A percentile compares a stretch with the other conserved stretches of the same genome.
These are phyloP conservation scores for Acanthurus lineatus DNA, from an alignment of 2,797 vertebrate species.

Conservation along the genomic window DNA sequence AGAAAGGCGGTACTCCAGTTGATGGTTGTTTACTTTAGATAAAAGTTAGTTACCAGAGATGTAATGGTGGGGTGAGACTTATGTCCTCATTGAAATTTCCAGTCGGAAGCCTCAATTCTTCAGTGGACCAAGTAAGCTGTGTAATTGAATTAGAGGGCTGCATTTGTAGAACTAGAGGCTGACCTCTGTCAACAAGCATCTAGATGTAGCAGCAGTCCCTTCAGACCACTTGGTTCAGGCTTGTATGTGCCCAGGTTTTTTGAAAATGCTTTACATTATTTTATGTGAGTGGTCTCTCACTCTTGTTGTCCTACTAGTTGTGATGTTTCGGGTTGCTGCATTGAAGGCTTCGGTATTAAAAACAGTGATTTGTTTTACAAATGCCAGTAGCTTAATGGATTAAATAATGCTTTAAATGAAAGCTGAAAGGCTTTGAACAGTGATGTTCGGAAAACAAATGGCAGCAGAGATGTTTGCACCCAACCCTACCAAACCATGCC, in stretches of 20 bases:
- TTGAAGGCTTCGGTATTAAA: not conserved
- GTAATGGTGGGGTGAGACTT: no score
- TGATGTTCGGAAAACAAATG: not conserved
- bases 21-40: no score
- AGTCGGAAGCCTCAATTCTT: no score
- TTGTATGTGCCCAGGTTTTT: not conserved
- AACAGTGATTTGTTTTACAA: not conserved
- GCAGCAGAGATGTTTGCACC: conserved; percentile 12
- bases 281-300: not conserved
- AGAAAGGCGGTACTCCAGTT: no score
- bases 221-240: not conserved
- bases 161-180: not conserved
- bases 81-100: no score
- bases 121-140: no score
- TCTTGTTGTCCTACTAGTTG: not conserved
- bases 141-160: not conserved
- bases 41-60: no score
- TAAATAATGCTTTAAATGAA: not conserved
- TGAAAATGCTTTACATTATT: not conserved
- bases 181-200: not conserved
- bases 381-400: not conserved
- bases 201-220: not conserved
- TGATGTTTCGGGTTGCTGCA: not conserved
- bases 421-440: not conserved
- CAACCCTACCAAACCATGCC: not conserved